A percentile compares a stretch with the other conserved stretches of the same genome.
phyloP scores from a whole-genome alignment of 2,888 invertebrate species.

The Acanthosepion pharaonis region DNA sequence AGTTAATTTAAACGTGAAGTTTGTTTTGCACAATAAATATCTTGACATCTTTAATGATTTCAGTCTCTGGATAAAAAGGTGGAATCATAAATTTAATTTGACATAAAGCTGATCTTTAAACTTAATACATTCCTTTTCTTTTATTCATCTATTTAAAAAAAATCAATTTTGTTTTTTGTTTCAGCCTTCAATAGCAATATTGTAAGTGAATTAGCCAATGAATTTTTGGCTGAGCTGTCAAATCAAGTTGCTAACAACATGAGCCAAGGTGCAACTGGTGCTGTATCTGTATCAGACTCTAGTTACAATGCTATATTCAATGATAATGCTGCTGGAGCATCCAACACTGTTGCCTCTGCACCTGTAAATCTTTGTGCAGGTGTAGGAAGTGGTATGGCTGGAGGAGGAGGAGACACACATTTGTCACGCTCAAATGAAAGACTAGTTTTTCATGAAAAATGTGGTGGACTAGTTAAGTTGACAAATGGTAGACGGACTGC shows the following conservation, averaged over 20 bases:
- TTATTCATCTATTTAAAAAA: too few relatives aligned
- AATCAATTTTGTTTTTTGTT: not conserved
- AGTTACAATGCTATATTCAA: constrained; percentile 51
- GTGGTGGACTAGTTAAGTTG: constrained; percentile 88
- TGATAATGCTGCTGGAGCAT: constrained; percentile 1
- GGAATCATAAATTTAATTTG: too few relatives aligned
- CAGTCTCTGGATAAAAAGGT: too few relatives aligned
- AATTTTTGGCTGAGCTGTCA: constrained; percentile 66
- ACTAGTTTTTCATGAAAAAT: constrained; percentile 88
- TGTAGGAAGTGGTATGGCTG: constrained; percentile 46
- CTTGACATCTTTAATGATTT: too few relatives aligned
- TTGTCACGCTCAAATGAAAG: constrained; percentile 61
- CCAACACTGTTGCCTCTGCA: not conserved
- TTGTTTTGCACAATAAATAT: too few relatives aligned
- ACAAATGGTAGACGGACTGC: constrained; percentile 69
- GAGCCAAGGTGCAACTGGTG: constrained; percentile 58
- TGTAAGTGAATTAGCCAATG: constrained; percentile 71
- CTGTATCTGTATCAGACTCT: constrained; percentile 53
- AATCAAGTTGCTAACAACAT: constrained; percentile 66
- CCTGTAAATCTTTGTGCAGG: not conserved
- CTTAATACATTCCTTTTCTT: too few relatives aligned
- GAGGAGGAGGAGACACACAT: constrained; percentile 45
- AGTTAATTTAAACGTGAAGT: too few relatives aligned
- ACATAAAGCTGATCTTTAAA: too few relatives aligned
- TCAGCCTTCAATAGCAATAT: constrained; percentile 51